Percentiles rank a stretch among this genome's conserved stretches.
Conservation (phyloP, 1,140 invertebrate species). For the Drosophila suzukii region DNA sequence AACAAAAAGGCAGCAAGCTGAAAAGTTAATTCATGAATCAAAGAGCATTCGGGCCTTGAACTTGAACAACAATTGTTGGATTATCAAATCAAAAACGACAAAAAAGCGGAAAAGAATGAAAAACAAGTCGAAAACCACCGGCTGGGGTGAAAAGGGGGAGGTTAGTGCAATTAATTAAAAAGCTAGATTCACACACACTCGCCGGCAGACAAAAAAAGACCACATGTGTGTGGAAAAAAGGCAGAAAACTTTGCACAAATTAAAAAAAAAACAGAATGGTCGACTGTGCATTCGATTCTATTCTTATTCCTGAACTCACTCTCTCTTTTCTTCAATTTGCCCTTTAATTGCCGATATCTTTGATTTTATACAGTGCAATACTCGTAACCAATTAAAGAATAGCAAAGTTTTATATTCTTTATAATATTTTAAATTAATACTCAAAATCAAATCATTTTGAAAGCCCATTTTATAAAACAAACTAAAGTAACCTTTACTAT, state of each 20-base stretch:
- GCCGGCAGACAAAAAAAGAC: constrained; percentile 34
- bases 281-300: constrained; percentile 53
- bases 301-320: constrained; percentile 35
- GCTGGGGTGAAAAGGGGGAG: constrained; percentile 15
- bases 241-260: constrained; percentile 51
- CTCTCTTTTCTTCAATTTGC: constrained; percentile 1
- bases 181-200: constrained; percentile 59
- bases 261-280: constrained; percentile 47
- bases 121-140: constrained; percentile 23
- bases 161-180: constrained; percentile 77
- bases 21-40: constrained; percentile 43
- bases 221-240: constrained; percentile 50
- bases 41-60: constrained; percentile 60
- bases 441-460: neutral
- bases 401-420: neutral
- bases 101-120: constrained; percentile 9
- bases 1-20: constrained; percentile 13
- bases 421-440: neutral
- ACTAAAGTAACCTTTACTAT: neutral
- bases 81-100: constrained; percentile 64
- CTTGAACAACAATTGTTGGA: constrained; percentile 67
- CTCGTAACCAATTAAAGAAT: neutral
- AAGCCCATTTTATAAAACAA: neutral
- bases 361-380: neutral
- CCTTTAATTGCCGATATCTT: constrained; percentile 13